phyloP scores from a whole-genome alignment of 2,888 invertebrate genomes.

The Stegana nigrithorax region DNA sequence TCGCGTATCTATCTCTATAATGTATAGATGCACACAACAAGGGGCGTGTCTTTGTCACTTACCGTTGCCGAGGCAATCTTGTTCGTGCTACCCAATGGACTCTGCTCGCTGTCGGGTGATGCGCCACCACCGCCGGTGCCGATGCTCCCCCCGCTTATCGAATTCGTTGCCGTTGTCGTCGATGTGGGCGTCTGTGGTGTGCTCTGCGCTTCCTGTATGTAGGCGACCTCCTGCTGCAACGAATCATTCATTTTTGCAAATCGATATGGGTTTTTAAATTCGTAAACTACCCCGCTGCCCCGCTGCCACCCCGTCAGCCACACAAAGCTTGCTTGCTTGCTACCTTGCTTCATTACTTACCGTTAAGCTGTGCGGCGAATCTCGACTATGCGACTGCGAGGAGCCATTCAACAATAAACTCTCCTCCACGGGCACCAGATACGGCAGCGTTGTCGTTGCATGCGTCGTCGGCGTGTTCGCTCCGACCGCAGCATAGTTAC shows the following conservation, averaged over 20 bases:
- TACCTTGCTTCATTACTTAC: slow-evolving; percentile 73
- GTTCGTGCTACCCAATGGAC: slow-evolving; percentile 69
- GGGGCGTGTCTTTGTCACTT: slow-evolving; percentile 67
- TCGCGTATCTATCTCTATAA: not conserved
- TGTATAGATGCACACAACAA: slow-evolving; percentile 15
- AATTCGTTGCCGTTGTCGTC: slow-evolving; percentile 71
- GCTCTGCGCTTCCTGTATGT: slow-evolving; percentile 66
- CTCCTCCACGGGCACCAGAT: slow-evolving; percentile 80
- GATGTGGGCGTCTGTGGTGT: slow-evolving; percentile 71
- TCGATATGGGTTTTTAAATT: slow-evolving; percentile 2
- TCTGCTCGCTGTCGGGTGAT: slow-evolving; percentile 62
- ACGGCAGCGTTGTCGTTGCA: slow-evolving; percentile 70
- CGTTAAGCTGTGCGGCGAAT: slow-evolving; percentile 78
- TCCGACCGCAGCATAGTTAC: slow-evolving; percentile 71
- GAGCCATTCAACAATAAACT: slow-evolving; percentile 73
- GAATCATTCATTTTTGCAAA: not conserved
- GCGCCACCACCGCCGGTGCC: slow-evolving; percentile 55
- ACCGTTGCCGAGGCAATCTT: slow-evolving; percentile 91
- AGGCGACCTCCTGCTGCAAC: slow-evolving; percentile 65
- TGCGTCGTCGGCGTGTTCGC: slow-evolving; percentile 65
- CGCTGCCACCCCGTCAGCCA: no score
- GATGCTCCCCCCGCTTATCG: slow-evolving; percentile 71
- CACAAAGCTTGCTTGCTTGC: no score
- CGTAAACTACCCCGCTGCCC: no score
- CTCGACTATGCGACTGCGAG: slow-evolving; percentile 70